Evolutionary conservation across 2,888 invertebrate species (phyloP).

Genomic region (Diachrysia chrysitis): DNA sequence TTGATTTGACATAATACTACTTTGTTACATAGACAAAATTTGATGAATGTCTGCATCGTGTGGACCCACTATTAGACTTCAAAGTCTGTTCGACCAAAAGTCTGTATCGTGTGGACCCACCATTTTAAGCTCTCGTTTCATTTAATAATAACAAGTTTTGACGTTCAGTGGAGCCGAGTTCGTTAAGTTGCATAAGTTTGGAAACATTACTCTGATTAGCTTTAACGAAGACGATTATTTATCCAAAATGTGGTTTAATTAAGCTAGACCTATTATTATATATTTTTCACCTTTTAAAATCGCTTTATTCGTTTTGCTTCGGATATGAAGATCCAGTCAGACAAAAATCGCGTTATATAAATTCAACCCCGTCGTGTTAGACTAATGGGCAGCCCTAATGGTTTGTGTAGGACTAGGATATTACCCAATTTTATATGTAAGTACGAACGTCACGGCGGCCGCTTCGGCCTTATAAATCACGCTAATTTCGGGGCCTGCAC

Average conservation of each 20-base stretch:
- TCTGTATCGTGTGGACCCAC: too few species aligned
- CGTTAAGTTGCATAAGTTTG: neutral
- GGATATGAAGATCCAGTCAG: neutral
- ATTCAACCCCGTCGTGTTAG: neutral
- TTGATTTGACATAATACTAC: too few species aligned
- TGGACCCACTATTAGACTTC: too few species aligned
- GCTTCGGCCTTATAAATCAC: slow-evolving; percentile 56
- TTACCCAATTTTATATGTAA: slow-evolving; percentile 37
- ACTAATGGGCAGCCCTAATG: neutral
- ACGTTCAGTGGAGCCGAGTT: neutral
- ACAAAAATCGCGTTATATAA: neutral
- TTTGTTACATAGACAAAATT: too few species aligned
- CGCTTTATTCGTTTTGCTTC: too few species aligned
- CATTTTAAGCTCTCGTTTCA: slow-evolving; percentile 20
- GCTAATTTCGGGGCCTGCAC: slow-evolving; percentile 63
- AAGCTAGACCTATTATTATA: too few species aligned
- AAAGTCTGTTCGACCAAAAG: too few species aligned
- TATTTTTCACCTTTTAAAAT: too few species aligned
- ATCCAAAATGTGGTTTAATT: too few species aligned
- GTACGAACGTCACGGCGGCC: slow-evolving; percentile 27
- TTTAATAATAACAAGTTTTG: slow-evolving; percentile 24
- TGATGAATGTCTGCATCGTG: too few species aligned
- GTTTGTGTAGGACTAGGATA: slow-evolving; percentile 8
- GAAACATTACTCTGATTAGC: neutral
- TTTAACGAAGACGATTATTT: neutral